These are phyloP conservation scores for Psix sp. DNA, from an alignment of 1,140 invertebrate genomes.

Conservation along the genomic window DNA sequence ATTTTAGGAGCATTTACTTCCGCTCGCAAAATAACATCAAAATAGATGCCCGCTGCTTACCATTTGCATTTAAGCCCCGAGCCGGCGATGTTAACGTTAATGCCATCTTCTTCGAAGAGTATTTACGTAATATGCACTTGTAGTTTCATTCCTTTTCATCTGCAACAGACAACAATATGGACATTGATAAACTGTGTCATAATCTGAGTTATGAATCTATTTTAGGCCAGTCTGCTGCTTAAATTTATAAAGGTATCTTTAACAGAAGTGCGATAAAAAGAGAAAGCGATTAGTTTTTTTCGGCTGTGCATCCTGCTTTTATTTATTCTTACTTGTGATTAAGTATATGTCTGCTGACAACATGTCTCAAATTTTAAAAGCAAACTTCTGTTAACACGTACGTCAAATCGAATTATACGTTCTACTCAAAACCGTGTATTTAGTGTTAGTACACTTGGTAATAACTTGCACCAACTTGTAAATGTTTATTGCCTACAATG, in stretches of 20 bases:
- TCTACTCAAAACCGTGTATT: slow-evolving; percentile 27
- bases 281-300: too few species aligned
- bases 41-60: slow-evolving; percentile 42
- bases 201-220: too few species aligned
- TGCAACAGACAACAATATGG: slow-evolving; percentile 51
- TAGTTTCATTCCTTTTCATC: slow-evolving; percentile 53
- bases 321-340: too few species aligned
- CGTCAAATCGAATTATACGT: slow-evolving; percentile 30
- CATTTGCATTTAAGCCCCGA: slow-evolving; percentile 43
- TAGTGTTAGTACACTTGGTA: slow-evolving; percentile 22
- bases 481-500: slow-evolving; percentile 25
- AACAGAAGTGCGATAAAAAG: too few species aligned
- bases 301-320: too few species aligned
- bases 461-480: slow-evolving; percentile 30
- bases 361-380: too few species aligned
- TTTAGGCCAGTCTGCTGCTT: too few species aligned
- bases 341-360: too few species aligned
- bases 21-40: slow-evolving; percentile 17
- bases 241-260: too few species aligned
- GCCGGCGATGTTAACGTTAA: slow-evolving; percentile 57
- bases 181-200: slow-evolving; percentile 18
- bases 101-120: slow-evolving; percentile 54
- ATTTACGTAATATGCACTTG: slow-evolving; percentile 46
- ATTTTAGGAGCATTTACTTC: slow-evolving; percentile 12
- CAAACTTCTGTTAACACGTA: too few species aligned